These are phyloP conservation scores for Aurelia coerulea DNA, from an alignment of 30 jellyfish, hydroid and myxozoan species.

Conservation along the genomic window DNA sequence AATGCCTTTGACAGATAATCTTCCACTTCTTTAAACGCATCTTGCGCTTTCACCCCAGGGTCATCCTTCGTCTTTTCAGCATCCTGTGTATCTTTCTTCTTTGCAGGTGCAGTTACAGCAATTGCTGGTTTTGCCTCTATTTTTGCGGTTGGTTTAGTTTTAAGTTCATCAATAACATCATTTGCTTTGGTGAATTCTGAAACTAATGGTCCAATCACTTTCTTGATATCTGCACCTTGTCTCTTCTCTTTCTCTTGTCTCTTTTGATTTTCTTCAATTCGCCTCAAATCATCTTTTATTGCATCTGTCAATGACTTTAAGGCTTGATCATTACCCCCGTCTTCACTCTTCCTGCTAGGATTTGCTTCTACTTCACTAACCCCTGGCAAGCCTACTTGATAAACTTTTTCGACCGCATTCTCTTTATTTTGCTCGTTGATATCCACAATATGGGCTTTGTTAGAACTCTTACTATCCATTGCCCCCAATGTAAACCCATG, in stretches of 20 bases:
- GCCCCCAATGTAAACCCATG: slow-evolving; percentile 95
- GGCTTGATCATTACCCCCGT: slow-evolving; percentile 53
- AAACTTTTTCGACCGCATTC: slow-evolving; percentile 51
- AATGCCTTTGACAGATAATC: slow-evolving; percentile 94
- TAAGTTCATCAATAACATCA: not conserved
- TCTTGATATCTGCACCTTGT: slow-evolving; percentile 35
- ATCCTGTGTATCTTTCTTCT: slow-evolving; percentile 16
- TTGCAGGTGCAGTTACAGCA: slow-evolving; percentile 17
- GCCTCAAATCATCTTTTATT: slow-evolving; percentile 75
- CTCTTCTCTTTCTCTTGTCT: slow-evolving; percentile 47
- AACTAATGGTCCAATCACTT: slow-evolving; percentile 42
- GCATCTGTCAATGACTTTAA: slow-evolving; percentile 90
- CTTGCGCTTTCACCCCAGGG: slow-evolving; percentile 61
- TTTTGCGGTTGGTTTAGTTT: not conserved
- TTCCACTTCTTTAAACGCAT: slow-evolving; percentile 87
- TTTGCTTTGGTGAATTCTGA: slow-evolving; percentile 10
- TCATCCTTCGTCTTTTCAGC: slow-evolving; percentile 13
- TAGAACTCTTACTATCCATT: slow-evolving; percentile 67
- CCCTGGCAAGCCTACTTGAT: slow-evolving; percentile 60
- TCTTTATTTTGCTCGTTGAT: slow-evolving; percentile 22
- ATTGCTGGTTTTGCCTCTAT: slow-evolving; percentile 27
- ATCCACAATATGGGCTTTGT: slow-evolving; percentile 65
- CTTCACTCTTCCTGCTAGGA: slow-evolving; percentile 30
- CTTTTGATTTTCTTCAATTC: slow-evolving; percentile 51
- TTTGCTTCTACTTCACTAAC: slow-evolving; percentile 2